A percentile compares a stretch with the other conserved stretches of the same genome.
Evolutionary conservation across 1,140 invertebrate species (phyloP).

Genomic region (Drosophila simulans): DNA sequence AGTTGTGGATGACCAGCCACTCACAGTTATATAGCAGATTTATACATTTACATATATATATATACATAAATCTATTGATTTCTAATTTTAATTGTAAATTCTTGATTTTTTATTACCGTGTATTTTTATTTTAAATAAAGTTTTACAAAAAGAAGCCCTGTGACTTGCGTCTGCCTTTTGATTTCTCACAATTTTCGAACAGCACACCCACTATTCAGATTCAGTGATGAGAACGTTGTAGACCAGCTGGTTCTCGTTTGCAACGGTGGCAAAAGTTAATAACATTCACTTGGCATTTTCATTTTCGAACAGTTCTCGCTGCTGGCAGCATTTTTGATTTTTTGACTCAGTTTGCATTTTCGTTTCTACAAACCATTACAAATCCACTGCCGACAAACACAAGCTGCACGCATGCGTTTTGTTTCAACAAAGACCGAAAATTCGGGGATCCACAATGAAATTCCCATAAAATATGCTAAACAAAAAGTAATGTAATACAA

Average conservation of each 20-base stretch:
- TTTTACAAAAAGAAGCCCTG: slow-evolving; percentile 72
- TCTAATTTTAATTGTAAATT: slow-evolving; percentile 79
- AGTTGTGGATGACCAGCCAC: slow-evolving; percentile 32
- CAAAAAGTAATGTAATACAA: slow-evolving; percentile 12
- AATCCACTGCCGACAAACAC: slow-evolving; percentile 68
- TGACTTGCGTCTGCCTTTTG: slow-evolving; percentile 52
- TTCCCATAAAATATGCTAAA: slow-evolving; percentile 21
- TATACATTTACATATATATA: slow-evolving; percentile 56
- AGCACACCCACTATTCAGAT: neutral
- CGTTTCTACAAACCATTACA: slow-evolving; percentile 56
- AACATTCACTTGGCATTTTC: slow-evolving; percentile 38
- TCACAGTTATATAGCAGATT: slow-evolving; percentile 62
- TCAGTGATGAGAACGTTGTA: slow-evolving; percentile 49
- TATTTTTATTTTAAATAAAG: slow-evolving; percentile 83
- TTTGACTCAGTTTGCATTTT: slow-evolving; percentile 33
- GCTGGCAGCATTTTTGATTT: slow-evolving; percentile 68
- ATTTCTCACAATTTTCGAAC: slow-evolving; percentile 27
- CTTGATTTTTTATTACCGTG: slow-evolving; percentile 79
- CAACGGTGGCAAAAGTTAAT: slow-evolving; percentile 40
- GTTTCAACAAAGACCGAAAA: slow-evolving; percentile 20
- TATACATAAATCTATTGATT: slow-evolving; percentile 74
- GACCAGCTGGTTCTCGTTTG: slow-evolving; percentile 73
- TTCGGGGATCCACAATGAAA: neutral
- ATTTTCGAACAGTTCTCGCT: slow-evolving; percentile 53
- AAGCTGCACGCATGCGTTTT: slow-evolving; percentile 51